These are phyloP conservation scores for Euwallacea similis DNA, from an alignment of 1,140 invertebrate genomes.

Conservation along the genomic window DNA sequence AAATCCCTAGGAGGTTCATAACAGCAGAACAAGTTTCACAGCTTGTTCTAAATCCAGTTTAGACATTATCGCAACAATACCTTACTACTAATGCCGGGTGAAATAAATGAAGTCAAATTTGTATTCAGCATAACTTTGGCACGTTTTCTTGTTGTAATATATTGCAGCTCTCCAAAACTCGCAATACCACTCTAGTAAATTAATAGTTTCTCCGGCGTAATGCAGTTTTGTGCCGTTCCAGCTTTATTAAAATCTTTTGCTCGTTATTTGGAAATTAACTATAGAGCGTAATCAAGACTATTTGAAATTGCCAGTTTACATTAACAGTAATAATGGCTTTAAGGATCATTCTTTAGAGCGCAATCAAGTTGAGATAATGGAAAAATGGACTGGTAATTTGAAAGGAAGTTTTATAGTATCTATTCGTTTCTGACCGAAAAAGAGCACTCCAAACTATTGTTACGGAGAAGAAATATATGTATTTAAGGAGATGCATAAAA, in stretches of 20 bases:
- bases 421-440: too few species aligned
- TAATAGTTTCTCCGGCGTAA: slow-evolving; percentile 3
- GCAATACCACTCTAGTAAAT: slow-evolving; percentile 12
- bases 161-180: not conserved
- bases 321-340: not conserved
- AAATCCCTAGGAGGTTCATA: too few species aligned
- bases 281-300: not conserved
- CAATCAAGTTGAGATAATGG: not conserved
- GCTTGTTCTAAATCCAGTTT: too few species aligned
- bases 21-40: too few species aligned
- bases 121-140: slow-evolving; percentile 16
- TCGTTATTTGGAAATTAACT: not conserved
- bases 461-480: too few species aligned
- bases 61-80: slow-evolving; percentile 7
- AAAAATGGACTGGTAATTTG: not conserved
- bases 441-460: too few species aligned
- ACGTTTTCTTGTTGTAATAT: slow-evolving; percentile 10
- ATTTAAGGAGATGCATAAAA: too few species aligned
- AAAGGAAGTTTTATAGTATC: not conserved
- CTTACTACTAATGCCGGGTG: not conserved
- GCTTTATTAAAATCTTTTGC: not conserved
- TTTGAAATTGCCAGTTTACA: not conserved
- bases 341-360: not conserved
- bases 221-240: not conserved
- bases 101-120: slow-evolving; percentile 15